These are phyloP conservation scores for Chinchilla lanigera DNA, from an alignment of 2,113 vertebrate genomes.

Conservation along the genomic window DNA sequence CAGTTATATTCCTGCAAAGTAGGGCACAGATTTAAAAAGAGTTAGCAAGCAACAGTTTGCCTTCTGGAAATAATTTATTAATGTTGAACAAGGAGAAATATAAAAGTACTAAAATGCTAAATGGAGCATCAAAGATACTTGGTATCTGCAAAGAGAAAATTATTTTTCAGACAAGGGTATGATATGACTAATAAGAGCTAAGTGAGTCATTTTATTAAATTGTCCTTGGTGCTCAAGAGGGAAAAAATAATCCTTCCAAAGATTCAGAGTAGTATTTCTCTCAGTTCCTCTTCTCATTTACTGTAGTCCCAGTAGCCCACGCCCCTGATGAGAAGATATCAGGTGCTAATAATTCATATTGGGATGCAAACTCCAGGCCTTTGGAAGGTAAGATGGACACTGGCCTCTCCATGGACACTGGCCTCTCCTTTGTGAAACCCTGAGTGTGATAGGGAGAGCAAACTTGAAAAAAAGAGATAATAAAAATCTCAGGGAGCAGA, in stretches of 20 bases:
- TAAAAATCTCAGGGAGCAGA: background rate
- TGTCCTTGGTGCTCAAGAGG: background rate
- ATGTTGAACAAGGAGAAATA: background rate
- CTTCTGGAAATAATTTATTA: conserved; percentile 40
- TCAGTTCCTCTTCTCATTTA: background rate
- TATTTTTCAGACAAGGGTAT: background rate
- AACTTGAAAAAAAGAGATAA: background rate
- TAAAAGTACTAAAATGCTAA: background rate
- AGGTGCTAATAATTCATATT: background rate
- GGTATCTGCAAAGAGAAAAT: background rate
- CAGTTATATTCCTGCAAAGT: background rate
- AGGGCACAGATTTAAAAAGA: background rate
- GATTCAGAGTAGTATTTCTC: background rate
- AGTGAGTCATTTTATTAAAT: background rate
- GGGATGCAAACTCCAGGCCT: background rate
- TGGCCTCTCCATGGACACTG: background rate
- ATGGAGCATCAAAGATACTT: background rate
- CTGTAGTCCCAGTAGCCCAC: background rate
- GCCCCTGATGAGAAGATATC: background rate
- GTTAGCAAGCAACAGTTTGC: background rate
- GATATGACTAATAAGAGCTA: background rate
- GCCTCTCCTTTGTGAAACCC: background rate
- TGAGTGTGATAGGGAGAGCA: background rate
- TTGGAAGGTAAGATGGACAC: background rate
- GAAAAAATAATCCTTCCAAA: background rate